These are phyloP conservation scores for Andrena minutula DNA, from an alignment of 2,888 invertebrate species.

Conservation along the genomic window DNA sequence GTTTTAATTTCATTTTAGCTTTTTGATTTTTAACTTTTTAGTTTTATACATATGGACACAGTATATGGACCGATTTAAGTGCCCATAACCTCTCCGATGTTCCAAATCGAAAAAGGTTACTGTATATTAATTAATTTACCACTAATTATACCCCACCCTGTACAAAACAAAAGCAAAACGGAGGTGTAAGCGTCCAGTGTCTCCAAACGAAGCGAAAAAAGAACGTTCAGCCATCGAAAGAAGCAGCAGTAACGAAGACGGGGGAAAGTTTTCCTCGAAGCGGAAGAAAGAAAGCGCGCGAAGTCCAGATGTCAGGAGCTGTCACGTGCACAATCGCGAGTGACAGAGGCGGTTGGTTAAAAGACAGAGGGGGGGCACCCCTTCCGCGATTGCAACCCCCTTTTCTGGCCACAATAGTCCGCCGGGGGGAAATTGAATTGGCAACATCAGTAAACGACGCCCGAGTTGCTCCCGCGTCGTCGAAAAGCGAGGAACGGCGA, in stretches of 20 bases:
- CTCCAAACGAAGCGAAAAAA: background rate
- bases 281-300: slow-evolving; percentile 8
- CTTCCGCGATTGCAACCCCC: slow-evolving; percentile 40
- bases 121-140: no score
- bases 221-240: background rate
- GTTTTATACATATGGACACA: no score
- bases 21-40: no score
- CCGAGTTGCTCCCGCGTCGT: slow-evolving; percentile 37
- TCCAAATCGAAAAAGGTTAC: no score
- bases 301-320: slow-evolving; percentile 51
- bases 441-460: slow-evolving; percentile 72
- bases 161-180: no score
- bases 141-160: no score
- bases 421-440: slow-evolving; percentile 71
- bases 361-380: slow-evolving; percentile 32
- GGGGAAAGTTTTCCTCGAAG: slow-evolving; percentile 9
- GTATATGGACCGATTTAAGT: no score
- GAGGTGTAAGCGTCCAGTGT: no score
- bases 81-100: no score
- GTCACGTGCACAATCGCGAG: slow-evolving; percentile 61
- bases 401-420: slow-evolving; percentile 47
- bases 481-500: slow-evolving; percentile 54
- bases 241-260: background rate
- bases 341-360: slow-evolving; percentile 52
- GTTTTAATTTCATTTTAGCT: no score